phyloP scores from a whole-genome alignment of 1,140 invertebrate genomes.

The Drosophila setifemur region DNA sequence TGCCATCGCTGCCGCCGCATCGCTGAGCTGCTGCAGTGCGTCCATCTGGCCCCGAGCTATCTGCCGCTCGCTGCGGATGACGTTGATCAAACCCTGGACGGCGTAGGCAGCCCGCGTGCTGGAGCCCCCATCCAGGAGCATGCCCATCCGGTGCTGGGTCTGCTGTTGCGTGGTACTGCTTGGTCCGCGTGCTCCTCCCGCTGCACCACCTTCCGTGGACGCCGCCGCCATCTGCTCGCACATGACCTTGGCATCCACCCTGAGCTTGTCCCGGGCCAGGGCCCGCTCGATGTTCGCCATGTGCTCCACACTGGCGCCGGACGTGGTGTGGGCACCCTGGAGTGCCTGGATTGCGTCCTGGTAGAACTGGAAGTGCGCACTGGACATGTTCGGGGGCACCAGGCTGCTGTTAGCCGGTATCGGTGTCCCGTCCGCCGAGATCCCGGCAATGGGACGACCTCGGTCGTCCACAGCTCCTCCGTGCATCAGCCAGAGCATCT shows the following conservation, averaged over 20 bases:
- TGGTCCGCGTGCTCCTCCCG: neutral
- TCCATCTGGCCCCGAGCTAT: conserved; percentile 43
- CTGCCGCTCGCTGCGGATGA: conserved; percentile 63
- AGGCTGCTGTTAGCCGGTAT: conserved; percentile 53
- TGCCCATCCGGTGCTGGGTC: conserved; percentile 38
- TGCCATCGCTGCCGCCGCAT: conserved; percentile 30
- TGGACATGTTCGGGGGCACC: conserved; percentile 73
- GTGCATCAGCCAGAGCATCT: conserved; percentile 79
- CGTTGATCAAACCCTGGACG: conserved; percentile 66
- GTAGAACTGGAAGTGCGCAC: conserved; percentile 73
- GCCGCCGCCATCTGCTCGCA: conserved; percentile 62
- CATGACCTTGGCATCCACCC: conserved; percentile 63
- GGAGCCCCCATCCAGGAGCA: conserved; percentile 38
- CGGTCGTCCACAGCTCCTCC: conserved; percentile 70
- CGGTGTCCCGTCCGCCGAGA: conserved; percentile 52
- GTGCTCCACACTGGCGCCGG: conserved; percentile 53
- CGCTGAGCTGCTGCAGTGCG: conserved; percentile 56
- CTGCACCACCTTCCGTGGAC: conserved; percentile 18
- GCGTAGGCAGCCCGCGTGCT: conserved; percentile 32
- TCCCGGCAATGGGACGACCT: conserved; percentile 57
- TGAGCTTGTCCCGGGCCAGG: conserved; percentile 53
- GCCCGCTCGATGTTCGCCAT: conserved; percentile 62
- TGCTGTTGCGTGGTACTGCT: conserved; percentile 6
- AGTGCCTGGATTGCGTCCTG: conserved; percentile 75
- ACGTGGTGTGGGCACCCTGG: conserved; percentile 47